These are phyloP conservation scores for Spisula subtruncata DNA, from an alignment of 2,888 invertebrate genomes.

Conservation along the genomic window DNA sequence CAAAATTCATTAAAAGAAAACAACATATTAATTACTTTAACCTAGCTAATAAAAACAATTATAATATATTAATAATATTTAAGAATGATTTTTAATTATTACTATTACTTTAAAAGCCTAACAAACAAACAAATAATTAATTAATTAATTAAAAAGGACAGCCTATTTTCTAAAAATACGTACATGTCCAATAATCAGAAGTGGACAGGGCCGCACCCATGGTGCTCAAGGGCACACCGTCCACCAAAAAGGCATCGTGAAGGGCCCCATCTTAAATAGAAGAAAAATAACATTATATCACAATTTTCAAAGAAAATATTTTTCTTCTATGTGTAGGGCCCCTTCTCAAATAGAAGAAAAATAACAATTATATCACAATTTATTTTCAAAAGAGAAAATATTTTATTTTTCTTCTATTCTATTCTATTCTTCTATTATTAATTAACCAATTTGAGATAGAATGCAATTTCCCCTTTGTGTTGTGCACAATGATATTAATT, in stretches of 20 bases:
- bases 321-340: too few relatives aligned
- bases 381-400: too few relatives aligned
- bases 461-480: background rate
- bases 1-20: background rate
- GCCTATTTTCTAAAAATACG: slow-evolving; percentile 58
- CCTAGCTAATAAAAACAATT: background rate
- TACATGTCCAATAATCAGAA: slow-evolving; percentile 70
- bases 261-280: slow-evolving; percentile 70
- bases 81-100: too few relatives aligned
- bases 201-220: slow-evolving; percentile 59
- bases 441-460: slow-evolving; percentile 2
- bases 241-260: slow-evolving; percentile 63
- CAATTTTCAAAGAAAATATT: slow-evolving; percentile 28
- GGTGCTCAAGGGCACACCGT: slow-evolving; percentile 55
- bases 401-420: too few relatives aligned
- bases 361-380: too few relatives aligned
- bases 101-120: background rate
- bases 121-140: background rate
- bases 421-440: slow-evolving; percentile 25
- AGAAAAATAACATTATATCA: slow-evolving; percentile 35
- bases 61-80: too few relatives aligned
- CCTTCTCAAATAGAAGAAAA: too few relatives aligned
- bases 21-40: background rate
- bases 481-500: too few relatives aligned
- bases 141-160: background rate